A percentile compares a stretch with the other conserved stretches of the same genome.
phyloP scores from a whole-genome alignment of 1,140 invertebrate species.

The Caligus rogercresseyi region DNA sequence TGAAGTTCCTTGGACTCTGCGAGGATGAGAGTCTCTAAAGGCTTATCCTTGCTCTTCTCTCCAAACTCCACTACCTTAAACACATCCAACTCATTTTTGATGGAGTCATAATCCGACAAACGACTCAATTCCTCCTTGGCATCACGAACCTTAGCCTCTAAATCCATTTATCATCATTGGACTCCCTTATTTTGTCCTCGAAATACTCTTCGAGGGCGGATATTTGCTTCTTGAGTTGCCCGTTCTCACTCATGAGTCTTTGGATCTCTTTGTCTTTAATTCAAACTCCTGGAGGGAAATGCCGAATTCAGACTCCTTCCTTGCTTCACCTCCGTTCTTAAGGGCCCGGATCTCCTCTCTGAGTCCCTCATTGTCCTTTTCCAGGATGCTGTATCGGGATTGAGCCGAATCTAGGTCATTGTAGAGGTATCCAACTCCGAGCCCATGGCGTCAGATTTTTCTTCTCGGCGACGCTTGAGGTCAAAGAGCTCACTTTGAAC shows the following conservation, averaged over 20 bases:
- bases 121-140: neutral
- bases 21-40: slow-evolving; percentile 52
- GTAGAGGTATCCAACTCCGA: slow-evolving; percentile 14
- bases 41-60: slow-evolving; percentile 20
- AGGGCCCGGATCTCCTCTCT: neutral
- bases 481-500: slow-evolving; percentile 4
- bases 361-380: neutral
- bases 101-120: slow-evolving; percentile 5
- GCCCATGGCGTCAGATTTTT: slow-evolving; percentile 6
- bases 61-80: slow-evolving; percentile 5
- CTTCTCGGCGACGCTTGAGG: neutral
- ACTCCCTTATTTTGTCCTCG: slow-evolving; percentile 52
- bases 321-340: neutral
- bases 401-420: slow-evolving; percentile 8
- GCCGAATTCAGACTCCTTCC: neutral
- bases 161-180: neutral
- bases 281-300: neutral
- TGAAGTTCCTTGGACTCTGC: slow-evolving; percentile 55
- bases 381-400: neutral
- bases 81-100: slow-evolving; percentile 24
- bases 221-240: slow-evolving; percentile 36
- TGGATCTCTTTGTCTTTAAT: neutral
- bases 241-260: neutral
- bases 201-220: slow-evolving; percentile 69
- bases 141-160: neutral